A percentile compares a stretch with the other conserved stretches of the same genome.
Conservation (phyloP, 2,797 vertebrate species). For the Sebastes vulpes region DNA sequence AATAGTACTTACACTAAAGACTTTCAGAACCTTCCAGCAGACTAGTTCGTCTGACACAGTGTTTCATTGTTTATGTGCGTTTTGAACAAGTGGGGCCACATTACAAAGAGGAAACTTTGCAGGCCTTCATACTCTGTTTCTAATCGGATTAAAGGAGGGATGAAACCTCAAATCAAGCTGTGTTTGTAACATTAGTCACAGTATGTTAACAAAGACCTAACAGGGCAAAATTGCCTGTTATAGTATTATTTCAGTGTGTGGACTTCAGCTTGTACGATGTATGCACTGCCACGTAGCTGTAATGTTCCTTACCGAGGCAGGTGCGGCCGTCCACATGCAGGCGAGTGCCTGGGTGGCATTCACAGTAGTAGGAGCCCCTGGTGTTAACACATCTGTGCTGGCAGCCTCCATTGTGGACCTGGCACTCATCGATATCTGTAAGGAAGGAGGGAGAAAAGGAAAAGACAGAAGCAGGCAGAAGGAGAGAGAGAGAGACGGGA, state of each 20-base stretch:
- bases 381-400: constrained; percentile 96
- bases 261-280: background rate
- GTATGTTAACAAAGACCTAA: background rate
- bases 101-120: constrained; percentile 2
- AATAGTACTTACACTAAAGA: background rate
- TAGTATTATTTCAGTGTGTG: background rate
- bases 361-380: constrained; percentile 91
- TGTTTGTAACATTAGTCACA: background rate
- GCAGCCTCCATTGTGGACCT: constrained; percentile 94
- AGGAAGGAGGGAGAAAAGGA: background rate
- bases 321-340: constrained; percentile 93
- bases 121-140: background rate
- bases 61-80: constrained; percentile 21
- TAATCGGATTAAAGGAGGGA: constrained; percentile 13
- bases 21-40: background rate
- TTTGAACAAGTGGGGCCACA: background rate
- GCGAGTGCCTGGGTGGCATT: constrained; percentile 90
- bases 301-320: constrained; percentile 89
- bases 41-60: background rate
- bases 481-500: constrained; percentile 5
- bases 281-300: background rate
- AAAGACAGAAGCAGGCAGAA: constrained; percentile 7
- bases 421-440: constrained; percentile 95
- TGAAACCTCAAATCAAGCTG: constrained; percentile 5
- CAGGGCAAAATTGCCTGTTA: background rate